Percentiles rank a stretch among this genome's conserved stretches.
These are phyloP conservation scores for Varanus salvator DNA, from an alignment of 2,113 vertebrate species.

Conservation along the genomic window DNA sequence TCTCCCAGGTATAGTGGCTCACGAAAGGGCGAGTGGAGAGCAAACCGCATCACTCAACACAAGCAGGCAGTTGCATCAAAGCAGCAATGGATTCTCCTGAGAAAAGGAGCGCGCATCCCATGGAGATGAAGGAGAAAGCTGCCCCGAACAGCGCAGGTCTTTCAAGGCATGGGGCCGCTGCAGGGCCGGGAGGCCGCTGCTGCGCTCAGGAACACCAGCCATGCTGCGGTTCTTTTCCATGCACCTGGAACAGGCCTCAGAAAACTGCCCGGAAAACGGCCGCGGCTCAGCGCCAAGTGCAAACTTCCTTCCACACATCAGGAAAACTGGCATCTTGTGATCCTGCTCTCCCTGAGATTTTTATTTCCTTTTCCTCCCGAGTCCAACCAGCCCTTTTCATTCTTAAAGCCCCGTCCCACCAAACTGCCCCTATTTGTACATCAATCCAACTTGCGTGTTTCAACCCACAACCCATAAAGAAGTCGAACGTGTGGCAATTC, in stretches of 20 bases:
- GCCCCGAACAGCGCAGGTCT: neutral
- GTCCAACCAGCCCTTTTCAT: neutral
- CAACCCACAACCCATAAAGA: constrained; percentile 32
- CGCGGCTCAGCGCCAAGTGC: constrained; percentile 43
- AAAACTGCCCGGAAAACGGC: constrained; percentile 15
- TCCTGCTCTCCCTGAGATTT: constrained; percentile 55
- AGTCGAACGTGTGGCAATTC: neutral
- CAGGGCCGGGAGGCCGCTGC: neutral
- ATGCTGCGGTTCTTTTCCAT: neutral
- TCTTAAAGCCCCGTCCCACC: neutral
- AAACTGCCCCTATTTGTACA: no score
- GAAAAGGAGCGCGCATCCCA: neutral
- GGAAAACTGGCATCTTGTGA: constrained; percentile 42
- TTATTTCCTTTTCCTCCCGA: neutral
- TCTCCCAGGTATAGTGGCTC: constrained; percentile 8
- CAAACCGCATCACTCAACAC: neutral
- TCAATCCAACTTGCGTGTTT: constrained; percentile 38
- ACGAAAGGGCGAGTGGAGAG: neutral
- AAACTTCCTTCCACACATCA: constrained; percentile 34
- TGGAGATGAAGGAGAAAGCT: neutral
- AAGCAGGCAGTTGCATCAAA: neutral
- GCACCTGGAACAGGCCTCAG: neutral
- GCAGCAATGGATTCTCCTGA: constrained; percentile 28
- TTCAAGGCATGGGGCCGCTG: constrained; percentile 9
- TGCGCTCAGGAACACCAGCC: neutral